Evolutionary conservation across 1,140 invertebrate genomes (phyloP).

Genomic region (Popillia japonica): DNA sequence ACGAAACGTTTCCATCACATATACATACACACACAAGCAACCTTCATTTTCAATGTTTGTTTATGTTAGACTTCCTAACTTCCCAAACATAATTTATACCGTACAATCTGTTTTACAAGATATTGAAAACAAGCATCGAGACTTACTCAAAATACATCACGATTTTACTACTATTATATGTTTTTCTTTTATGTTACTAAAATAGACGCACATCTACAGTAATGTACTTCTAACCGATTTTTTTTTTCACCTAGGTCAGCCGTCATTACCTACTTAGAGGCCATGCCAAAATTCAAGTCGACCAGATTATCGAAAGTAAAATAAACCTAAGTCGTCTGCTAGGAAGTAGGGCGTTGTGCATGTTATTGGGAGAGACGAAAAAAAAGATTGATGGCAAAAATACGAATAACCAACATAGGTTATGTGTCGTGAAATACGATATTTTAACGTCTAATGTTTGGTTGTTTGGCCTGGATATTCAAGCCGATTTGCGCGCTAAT

Average conservation of each 20-base stretch:
- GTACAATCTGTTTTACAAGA: not conserved
- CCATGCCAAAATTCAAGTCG: conserved; percentile 2
- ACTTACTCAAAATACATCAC: no score
- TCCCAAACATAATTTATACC: not conserved
- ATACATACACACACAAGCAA: not conserved
- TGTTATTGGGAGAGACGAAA: not conserved
- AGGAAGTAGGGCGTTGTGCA: not conserved
- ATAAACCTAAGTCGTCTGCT: not conserved
- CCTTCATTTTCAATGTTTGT: no score
- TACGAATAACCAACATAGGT: not conserved
- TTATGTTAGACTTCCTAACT: no score
- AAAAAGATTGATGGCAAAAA: not conserved
- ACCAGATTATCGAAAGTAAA: not conserved
- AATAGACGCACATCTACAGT: not conserved
- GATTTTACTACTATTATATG: not conserved
- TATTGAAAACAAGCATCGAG: not conserved
- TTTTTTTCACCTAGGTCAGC: not conserved
- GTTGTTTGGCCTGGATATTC: not conserved
- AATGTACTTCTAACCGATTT: not conserved
- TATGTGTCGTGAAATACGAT: not conserved
- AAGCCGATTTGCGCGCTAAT: not conserved
- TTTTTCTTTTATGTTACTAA: not conserved
- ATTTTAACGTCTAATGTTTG: not conserved
- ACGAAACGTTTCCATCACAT: not conserved
- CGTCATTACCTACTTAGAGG: conserved; percentile 9